Evolutionary conservation across 2,888 invertebrate genomes (phyloP).

Genomic region (Gortyna flavago): DNA sequence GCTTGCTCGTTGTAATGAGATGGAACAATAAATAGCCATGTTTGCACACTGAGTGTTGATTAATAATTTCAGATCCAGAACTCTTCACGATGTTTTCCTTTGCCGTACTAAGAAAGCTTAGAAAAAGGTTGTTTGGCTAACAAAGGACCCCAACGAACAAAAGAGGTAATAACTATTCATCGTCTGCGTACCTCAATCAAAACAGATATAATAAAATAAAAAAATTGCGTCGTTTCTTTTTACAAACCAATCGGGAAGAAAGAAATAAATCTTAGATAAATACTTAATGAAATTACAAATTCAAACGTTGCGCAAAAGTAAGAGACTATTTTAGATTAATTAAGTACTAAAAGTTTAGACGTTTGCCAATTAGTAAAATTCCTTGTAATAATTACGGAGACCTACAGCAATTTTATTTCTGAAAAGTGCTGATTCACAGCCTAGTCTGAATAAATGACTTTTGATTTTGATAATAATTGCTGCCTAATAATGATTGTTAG

Average conservation of each 20-base stretch:
- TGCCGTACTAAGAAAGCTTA: not conserved
- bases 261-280: not conserved
- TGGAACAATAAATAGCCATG: not conserved
- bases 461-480: too few relatives aligned
- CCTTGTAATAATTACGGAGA: slow-evolving; percentile 25
- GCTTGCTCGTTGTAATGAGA: not conserved
- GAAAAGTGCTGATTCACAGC: too few relatives aligned
- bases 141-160: not conserved
- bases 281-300: slow-evolving; percentile 13
- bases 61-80: not conserved
- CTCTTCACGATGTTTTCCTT: not conserved
- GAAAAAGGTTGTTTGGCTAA: not conserved
- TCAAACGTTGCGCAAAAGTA: not conserved
- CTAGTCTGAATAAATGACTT: too few relatives aligned
- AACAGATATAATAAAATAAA: not conserved
- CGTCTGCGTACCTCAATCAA: not conserved
- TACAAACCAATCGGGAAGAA: not conserved
- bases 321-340: slow-evolving; percentile 23
- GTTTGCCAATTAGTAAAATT: slow-evolving; percentile 15
- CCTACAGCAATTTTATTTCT: slow-evolving; percentile 3
- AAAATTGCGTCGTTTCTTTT: slow-evolving; percentile 11
- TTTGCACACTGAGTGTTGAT: not conserved
- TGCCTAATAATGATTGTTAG: too few relatives aligned
- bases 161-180: not conserved
- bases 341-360: slow-evolving; percentile 23